These are phyloP conservation scores for Myodes glareolus DNA, from an alignment of 2,113 vertebrate species.

Conservation along the genomic window DNA sequence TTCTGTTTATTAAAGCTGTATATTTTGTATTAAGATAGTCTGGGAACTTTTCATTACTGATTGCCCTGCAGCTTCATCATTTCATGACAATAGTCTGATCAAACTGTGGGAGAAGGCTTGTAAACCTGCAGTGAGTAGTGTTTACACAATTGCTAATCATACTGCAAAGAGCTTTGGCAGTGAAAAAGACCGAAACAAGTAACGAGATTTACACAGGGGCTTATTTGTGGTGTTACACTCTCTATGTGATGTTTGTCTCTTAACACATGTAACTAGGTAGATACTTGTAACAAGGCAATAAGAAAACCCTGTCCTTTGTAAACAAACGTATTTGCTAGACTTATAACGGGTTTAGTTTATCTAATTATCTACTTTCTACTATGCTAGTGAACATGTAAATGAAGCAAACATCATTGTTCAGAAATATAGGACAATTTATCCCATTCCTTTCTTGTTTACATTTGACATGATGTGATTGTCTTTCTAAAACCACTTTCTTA, in stretches of 20 bases:
- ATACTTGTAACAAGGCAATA: background rate
- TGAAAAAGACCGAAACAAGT: background rate
- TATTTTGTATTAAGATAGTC: too few relatives aligned
- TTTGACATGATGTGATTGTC: background rate
- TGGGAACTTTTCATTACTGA: too few relatives aligned
- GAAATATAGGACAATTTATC: background rate
- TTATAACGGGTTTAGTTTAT: background rate
- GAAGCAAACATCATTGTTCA: background rate
- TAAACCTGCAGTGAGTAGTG: background rate
- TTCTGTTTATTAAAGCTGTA: too few relatives aligned
- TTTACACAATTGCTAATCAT: background rate
- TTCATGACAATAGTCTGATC: background rate
- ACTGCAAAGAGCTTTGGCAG: background rate
- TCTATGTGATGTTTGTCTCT: background rate
- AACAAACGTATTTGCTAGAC: background rate
- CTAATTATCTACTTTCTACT: background rate
- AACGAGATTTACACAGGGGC: background rate
- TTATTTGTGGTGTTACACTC: constrained; percentile 15
- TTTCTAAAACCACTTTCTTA: background rate
- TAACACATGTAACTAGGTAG: background rate
- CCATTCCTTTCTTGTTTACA: background rate
- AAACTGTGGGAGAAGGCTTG: background rate
- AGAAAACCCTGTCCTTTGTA: background rate
- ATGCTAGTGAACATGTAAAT: background rate
- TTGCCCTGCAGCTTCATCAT: too few relatives aligned